Conservation (phyloP, 2,113 vertebrate species). For the Seriola rivoliana region DNA sequence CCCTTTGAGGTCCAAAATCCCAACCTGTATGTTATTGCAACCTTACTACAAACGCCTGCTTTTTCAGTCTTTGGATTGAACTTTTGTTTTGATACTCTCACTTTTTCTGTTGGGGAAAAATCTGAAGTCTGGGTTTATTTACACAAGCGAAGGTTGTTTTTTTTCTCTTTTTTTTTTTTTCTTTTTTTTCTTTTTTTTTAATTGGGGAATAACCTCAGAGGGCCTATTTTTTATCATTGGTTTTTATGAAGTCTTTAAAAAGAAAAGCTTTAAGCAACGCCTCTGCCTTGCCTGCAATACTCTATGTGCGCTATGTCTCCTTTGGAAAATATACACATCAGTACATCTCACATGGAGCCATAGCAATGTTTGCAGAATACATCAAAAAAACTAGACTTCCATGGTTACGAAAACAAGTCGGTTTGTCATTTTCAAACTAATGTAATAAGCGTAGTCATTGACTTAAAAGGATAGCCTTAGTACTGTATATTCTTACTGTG, state of each 20-base stretch:
- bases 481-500: slow-evolving; percentile 76
- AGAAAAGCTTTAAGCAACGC: slow-evolving; percentile 99
- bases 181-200: slow-evolving; percentile 77
- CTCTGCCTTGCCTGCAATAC: slow-evolving; percentile 99
- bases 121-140: slow-evolving; percentile 87
- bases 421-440: slow-evolving; percentile 59
- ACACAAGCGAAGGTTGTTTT: slow-evolving; percentile 82
- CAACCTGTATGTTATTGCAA: slow-evolving; percentile 88
- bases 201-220: slow-evolving; percentile 91
- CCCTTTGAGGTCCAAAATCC: slow-evolving; percentile 87
- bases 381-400: slow-evolving; percentile 72
- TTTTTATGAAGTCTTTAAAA: slow-evolving; percentile 99
- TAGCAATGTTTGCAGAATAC: slow-evolving; percentile 83
- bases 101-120: slow-evolving; percentile 83
- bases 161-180: slow-evolving; percentile 62
- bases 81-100: slow-evolving; percentile 75
- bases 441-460: slow-evolving; percentile 64
- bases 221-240: slow-evolving; percentile 91
- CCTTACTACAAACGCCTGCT: slow-evolving; percentile 82
- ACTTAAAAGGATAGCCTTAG: slow-evolving; percentile 79
- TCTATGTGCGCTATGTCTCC: slow-evolving; percentile 89
- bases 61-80: slow-evolving; percentile 88
- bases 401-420: slow-evolving; percentile 80
- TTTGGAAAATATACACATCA: slow-evolving; percentile 65
- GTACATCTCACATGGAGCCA: slow-evolving; percentile 76